Base-by-base conservation (phyloP, 2,888 invertebrate genomes). In the Cephus spinipes region DNA sequence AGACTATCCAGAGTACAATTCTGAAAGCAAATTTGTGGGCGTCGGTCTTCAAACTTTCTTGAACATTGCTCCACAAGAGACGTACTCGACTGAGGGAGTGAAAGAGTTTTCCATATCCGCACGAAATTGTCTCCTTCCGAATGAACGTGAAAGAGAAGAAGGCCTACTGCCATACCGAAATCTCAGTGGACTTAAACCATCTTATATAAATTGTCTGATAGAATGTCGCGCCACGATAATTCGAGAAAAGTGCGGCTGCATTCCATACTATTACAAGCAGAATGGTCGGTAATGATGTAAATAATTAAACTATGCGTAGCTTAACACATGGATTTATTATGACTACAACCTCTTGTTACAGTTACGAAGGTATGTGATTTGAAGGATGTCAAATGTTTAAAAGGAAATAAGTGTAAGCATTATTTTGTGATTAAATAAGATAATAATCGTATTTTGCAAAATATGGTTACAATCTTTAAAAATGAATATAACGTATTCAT, bases 151-250 rank as follows among this genome's bases (percentile, higher is more conserved):
- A 1, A 1, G 79, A 0, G 23, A 35, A 0, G 30, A 75, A 11
- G 35, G 77, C 0, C 68, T 79, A 12, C 9, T 74, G 3, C 36
- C 74, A 1, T 11, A 74, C 23, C 83, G 82, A 40, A 80, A 92
- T 90, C 82, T 87, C 87, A 92, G 92, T 34, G 91, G n/a, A 79
- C 85, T 79, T 76, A 4, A 79, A 79, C 95, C 95, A 85, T 94
- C 94, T 0, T 95, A 94, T 80, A 93, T 94, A 81, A 96, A 96
- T 88, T 96, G 96, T 84, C 92, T 95, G 91, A 92, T 93, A 1
- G 93, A 93, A 82, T 94, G 94, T 84, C 93, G 94, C 68, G 91
- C 93, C 31, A 87, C 90, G 69, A 87, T 93, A 71, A 90, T 93
- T 0, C 90, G 90, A 32, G 86, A 87, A 6, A 82, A 87, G 1